Evolutionary conservation across 2,113 vertebrate genomes (phyloP).

Genomic region (Saguinus imperator): DNA sequence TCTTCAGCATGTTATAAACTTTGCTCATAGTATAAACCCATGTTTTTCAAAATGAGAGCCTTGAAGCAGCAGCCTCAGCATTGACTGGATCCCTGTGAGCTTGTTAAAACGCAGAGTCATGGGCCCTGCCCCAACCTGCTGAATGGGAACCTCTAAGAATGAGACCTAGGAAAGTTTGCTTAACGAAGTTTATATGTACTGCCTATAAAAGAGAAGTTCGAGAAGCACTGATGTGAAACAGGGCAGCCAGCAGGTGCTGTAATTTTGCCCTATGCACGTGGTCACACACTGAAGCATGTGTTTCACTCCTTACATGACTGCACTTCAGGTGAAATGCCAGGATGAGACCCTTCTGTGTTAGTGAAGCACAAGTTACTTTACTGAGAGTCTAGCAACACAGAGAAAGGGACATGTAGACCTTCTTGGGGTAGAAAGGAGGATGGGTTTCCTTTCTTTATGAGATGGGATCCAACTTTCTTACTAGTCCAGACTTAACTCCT

Average conservation of each 20-base stretch:
- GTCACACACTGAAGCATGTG: neutral
- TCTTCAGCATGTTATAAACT: slow-evolving; percentile 26
- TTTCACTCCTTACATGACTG: neutral
- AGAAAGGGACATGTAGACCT: neutral
- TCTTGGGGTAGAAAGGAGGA: neutral
- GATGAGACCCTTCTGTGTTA: neutral
- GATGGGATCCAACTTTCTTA: neutral
- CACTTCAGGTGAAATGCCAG: neutral
- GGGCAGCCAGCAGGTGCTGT: neutral
- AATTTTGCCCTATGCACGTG: neutral
- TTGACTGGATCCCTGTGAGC: neutral
- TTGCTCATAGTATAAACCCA: neutral
- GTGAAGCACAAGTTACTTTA: neutral
- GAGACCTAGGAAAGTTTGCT: neutral
- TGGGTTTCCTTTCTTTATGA: neutral
- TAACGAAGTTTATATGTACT: neutral
- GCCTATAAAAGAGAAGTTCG: neutral
- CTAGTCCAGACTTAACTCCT: neutral
- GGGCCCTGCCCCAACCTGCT: too few relatives aligned
- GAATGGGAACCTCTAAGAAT: neutral
- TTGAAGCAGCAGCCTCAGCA: neutral
- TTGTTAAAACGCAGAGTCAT: neutral
- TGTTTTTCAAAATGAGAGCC: neutral
- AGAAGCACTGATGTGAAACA: neutral
- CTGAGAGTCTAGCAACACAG: neutral